Percentiles rank a stretch among this genome's conserved stretches.
Evolutionary conservation across 2,888 invertebrate genomes (phyloP).

Genomic region (Xestia xanthographa): DNA sequence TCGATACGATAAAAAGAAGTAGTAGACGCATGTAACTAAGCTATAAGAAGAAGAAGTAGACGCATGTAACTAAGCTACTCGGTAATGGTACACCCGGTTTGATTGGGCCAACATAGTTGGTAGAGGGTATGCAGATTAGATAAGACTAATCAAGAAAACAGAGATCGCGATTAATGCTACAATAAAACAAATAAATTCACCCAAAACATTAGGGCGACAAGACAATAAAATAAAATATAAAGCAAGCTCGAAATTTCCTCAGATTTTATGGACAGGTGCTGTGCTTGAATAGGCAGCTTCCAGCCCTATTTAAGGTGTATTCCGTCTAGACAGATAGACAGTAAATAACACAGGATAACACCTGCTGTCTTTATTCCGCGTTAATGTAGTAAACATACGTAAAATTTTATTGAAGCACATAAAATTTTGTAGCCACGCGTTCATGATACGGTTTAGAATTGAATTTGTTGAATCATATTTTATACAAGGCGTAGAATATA

Average conservation of each 20-base stretch:
- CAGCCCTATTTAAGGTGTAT: slow-evolving; percentile 16
- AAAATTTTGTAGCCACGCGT: slow-evolving; percentile 35
- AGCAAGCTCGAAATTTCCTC: slow-evolving; percentile 15
- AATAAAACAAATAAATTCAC: background rate
- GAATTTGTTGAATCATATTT: slow-evolving; percentile 30
- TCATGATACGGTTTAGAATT: slow-evolving; percentile 35
- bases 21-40: too few relatives aligned
- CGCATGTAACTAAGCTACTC: background rate
- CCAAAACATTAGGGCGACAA: background rate
- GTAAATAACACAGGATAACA: slow-evolving; percentile 44
- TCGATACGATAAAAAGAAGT: too few relatives aligned
- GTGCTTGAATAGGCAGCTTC: slow-evolving; percentile 11
- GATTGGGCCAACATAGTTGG: background rate
- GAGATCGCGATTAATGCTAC: background rate
- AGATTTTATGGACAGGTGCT: slow-evolving; percentile 14
- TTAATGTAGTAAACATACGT: slow-evolving; percentile 46
- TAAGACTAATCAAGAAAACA: background rate
- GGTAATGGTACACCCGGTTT: background rate
- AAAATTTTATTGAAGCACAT: slow-evolving; percentile 42
- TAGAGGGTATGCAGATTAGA: background rate
- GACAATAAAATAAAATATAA: background rate
- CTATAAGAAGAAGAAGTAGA: too few relatives aligned
- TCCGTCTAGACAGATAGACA: slow-evolving; percentile 45
- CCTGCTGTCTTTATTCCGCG: slow-evolving; percentile 31
- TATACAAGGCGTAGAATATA: background rate